Evolutionary conservation across 2,888 invertebrate species (phyloP).

Genomic region (Platycnemis pennipes): DNA sequence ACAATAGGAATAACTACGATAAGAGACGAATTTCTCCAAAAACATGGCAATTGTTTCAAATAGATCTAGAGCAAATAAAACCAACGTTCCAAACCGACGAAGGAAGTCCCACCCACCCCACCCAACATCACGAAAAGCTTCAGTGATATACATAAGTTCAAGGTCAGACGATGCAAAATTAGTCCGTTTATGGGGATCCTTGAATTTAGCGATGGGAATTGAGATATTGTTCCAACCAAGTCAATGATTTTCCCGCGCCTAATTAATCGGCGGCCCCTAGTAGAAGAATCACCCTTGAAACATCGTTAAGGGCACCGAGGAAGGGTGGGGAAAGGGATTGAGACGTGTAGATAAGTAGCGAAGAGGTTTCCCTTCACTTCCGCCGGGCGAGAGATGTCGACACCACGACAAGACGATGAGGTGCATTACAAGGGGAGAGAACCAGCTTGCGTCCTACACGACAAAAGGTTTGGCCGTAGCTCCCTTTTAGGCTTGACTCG

Average conservation of each 20-base stretch:
- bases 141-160: neutral
- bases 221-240: neutral
- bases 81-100: neutral
- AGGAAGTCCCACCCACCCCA: neutral
- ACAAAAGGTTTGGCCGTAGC: too few species aligned
- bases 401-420: neutral
- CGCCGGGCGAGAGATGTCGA: neutral
- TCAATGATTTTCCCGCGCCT: neutral
- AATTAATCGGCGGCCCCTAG: neutral
- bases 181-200: constrained; percentile 3
- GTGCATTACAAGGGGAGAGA: too few species aligned
- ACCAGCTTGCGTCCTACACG: too few species aligned
- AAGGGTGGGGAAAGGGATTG: neutral
- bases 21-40: neutral
- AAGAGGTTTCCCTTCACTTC: neutral
- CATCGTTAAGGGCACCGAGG: neutral
- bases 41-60: neutral
- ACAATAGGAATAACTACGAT: neutral
- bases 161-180: neutral
- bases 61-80: neutral
- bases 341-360: too few species aligned
- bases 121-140: neutral
- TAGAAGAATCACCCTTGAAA: neutral
- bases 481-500: too few species aligned
- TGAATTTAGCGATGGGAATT: neutral